These are phyloP conservation scores for Penaeus chinensis DNA, from an alignment of 1,140 invertebrate species.

Conservation along the genomic window DNA sequence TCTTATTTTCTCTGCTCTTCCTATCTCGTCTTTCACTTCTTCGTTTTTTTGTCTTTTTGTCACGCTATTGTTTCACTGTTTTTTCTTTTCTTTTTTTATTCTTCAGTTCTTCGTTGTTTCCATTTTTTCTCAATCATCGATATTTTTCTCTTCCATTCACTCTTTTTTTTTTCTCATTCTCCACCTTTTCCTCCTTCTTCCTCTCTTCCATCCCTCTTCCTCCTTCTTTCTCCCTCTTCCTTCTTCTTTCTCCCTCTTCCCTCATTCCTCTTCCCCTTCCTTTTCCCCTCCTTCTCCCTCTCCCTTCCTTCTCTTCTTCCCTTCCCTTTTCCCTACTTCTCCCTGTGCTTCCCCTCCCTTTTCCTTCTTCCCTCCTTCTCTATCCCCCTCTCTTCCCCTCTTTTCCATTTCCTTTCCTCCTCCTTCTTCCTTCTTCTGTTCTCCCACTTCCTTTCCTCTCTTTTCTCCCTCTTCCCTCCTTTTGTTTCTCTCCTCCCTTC, in stretches of 20 bases:
- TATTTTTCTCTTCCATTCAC: too few species aligned
- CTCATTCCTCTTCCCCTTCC: background rate
- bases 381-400: background rate
- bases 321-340: background rate
- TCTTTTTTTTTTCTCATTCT: background rate
- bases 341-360: background rate
- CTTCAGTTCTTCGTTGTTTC: too few species aligned
- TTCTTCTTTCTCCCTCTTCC: too few species aligned
- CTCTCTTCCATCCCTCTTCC: background rate
- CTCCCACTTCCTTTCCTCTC: background rate
- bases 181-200: background rate
- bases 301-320: too few species aligned
- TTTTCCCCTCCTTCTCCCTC: background rate
- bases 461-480: background rate
- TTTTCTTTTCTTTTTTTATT: too few species aligned
- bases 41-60: too few species aligned
- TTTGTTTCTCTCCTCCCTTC: background rate
- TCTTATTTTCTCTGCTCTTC: too few species aligned
- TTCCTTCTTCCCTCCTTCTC: background rate
- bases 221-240: background rate
- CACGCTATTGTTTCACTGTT: too few species aligned
- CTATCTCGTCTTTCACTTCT: too few species aligned
- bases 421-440: background rate
- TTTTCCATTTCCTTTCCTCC: background rate
- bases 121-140: too few species aligned